A percentile compares a stretch with the other conserved stretches of the same genome.
phyloP scores from a whole-genome alignment of 2,888 invertebrate species.

The Druceiella hillmani region DNA sequence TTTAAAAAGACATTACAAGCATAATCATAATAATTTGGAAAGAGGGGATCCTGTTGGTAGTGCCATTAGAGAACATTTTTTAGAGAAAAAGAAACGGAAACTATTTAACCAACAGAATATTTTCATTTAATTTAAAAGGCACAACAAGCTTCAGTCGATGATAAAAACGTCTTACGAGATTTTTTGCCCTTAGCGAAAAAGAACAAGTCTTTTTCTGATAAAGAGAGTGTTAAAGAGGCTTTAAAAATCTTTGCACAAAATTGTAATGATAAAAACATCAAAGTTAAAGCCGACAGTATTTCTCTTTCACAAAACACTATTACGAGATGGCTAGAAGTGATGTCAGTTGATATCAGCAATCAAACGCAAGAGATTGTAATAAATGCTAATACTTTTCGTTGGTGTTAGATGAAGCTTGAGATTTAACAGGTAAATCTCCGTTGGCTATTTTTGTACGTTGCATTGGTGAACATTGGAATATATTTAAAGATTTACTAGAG shows the following conservation, averaged over 20 bases:
- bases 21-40: constrained; percentile 7
- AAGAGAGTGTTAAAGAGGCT: constrained; percentile 10
- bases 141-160: constrained; percentile 17
- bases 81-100: constrained; percentile 14
- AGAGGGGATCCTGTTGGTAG: constrained; percentile 12
- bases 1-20: constrained; percentile 6
- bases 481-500: constrained; percentile 18
- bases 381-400: constrained; percentile 9
- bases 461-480: constrained; percentile 16
- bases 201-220: constrained; percentile 13
- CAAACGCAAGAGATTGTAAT: constrained; percentile 11
- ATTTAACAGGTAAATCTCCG: constrained; percentile 12
- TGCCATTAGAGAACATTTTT: constrained; percentile 12
- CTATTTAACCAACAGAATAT: constrained; percentile 15
- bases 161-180: constrained; percentile 12
- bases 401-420: constrained; percentile 13
- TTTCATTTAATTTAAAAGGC: too few species aligned
- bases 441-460: constrained; percentile 17
- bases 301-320: constrained; percentile 10
- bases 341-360: constrained; percentile 12
- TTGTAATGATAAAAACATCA: constrained; percentile 9
- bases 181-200: constrained; percentile 19
- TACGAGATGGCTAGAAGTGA: constrained; percentile 9
- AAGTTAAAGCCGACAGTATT: constrained; percentile 10
- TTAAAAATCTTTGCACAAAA: constrained; percentile 11